A percentile compares a stretch with the other conserved stretches of the same genome.
These are phyloP conservation scores for Triplophysa rosa DNA, from an alignment of 2,113 vertebrate genomes.

Conservation along the genomic window DNA sequence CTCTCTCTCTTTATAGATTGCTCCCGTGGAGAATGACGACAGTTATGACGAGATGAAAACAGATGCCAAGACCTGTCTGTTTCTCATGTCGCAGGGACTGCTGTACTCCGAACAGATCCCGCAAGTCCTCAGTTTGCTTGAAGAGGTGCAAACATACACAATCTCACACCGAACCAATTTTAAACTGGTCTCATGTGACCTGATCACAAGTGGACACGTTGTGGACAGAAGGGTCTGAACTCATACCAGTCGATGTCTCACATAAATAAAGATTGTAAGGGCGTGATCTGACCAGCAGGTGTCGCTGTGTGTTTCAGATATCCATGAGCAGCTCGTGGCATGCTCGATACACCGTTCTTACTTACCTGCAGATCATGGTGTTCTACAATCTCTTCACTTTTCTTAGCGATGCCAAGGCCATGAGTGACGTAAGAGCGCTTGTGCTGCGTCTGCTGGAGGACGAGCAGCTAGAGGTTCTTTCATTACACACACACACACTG, in stretches of 20 bases:
- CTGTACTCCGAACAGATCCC: constrained; percentile 93
- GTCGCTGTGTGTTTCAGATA: constrained; percentile 75
- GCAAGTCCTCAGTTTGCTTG: constrained; percentile 83
- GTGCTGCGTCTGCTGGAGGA: constrained; percentile 89
- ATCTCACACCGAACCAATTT: neutral
- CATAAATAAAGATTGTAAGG: neutral
- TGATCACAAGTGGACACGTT: neutral
- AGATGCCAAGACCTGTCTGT: constrained; percentile 94
- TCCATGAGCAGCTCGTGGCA: constrained; percentile 96
- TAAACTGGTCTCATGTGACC: neutral
- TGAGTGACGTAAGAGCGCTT: constrained; percentile 82
- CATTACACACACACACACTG: constrained; percentile 3
- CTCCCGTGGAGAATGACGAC: constrained; percentile 95
- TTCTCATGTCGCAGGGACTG: constrained; percentile 95
- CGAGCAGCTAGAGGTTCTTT: constrained; percentile 89
- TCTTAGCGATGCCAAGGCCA: constrained; percentile 83
- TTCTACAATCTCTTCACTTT: constrained; percentile 99
- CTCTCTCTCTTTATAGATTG: constrained; percentile 77
- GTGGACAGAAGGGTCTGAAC: neutral
- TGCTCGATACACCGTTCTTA: constrained; percentile 90
- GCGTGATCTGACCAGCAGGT: constrained; percentile 33
- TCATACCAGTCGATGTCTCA: neutral
- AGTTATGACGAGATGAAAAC: constrained; percentile 97
- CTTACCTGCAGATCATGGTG: constrained; percentile 97
- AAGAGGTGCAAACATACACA: constrained; percentile 59